These are phyloP conservation scores for Melanotaenia duboulayi DNA, from an alignment of 2,113 vertebrate species.

Conservation along the genomic window DNA sequence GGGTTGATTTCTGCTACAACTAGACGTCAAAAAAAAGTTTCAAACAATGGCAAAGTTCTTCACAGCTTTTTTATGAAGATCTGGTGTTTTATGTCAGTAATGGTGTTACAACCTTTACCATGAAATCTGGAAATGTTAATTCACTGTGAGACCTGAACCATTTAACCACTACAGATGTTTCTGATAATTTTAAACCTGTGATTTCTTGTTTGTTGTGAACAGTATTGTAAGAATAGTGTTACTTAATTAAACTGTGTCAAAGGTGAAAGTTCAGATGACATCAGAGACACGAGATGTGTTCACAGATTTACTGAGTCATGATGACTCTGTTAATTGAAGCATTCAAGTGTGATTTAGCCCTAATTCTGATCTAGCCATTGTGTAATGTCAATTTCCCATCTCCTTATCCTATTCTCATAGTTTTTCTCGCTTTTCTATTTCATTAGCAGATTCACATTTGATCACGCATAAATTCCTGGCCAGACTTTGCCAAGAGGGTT, in stretches of 20 bases:
- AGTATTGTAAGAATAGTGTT: not conserved
- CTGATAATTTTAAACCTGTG: too few relatives aligned
- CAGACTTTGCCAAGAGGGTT: not conserved
- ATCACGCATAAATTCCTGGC: conserved; percentile 34
- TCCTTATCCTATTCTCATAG: not conserved
- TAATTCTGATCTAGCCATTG: not conserved
- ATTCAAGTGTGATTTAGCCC: too few relatives aligned
- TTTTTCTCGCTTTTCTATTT: conserved; percentile 2
- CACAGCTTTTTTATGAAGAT: not conserved
- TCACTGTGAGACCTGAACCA: too few relatives aligned
- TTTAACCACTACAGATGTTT: too few relatives aligned
- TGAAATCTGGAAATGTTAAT: not conserved
- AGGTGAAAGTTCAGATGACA: not conserved
- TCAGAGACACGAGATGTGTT: not conserved
- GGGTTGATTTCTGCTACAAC: not conserved
- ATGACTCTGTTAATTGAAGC: not conserved
- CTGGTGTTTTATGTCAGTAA: not conserved
- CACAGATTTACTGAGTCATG: not conserved
- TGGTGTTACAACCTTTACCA: not conserved
- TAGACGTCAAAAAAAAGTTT: not conserved
- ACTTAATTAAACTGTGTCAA: not conserved
- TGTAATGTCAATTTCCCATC: not conserved
- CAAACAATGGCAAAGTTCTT: not conserved
- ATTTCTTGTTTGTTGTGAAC: too few relatives aligned
- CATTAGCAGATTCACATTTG: not conserved